Base-by-base conservation (phyloP, 2,888 invertebrate genomes). In the Oscheius sp. region DNA sequence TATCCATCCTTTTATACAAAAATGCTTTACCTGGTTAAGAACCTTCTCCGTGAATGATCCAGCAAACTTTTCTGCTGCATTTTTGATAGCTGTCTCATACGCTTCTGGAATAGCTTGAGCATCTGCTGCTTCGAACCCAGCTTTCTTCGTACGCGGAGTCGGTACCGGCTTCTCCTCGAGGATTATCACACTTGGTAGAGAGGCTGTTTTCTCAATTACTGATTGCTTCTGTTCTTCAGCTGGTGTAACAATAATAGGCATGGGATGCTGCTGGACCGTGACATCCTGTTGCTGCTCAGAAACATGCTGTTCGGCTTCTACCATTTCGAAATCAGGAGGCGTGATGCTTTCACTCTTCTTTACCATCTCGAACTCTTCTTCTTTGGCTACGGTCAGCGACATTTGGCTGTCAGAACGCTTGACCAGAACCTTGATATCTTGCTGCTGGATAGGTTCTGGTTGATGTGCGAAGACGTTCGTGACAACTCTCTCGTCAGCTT, bases 21-120 rank as follows among this genome's bases (percentile, higher is more conserved):
- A 47, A 29, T 53, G 51, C 2, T 51, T 32, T 35, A 68, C 74
- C 48, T 74, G 74, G 33, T 35, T 62, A 21, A 74, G 63, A 21
- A 74, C 70, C 13, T 51, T 60, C 60, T 74, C 74, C 1, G 70
- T 70, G 48, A 74, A 74, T 13, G 74, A 74, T 53, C 60, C 70
- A 33, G 74, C 74, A 42, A 74, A 74, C 50, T 62, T 70, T 47
- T 70, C 70, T 7, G 74, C 74, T 47, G 58, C 63, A n/a, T 58
- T 42, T 55, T 42, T 51, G 2, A 70, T 53, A 11, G 33, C 55
- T 53, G 35, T 48, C 9, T 72, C 72, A 33, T 60, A 33, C 32
- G 37, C 60, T 35, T 35, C 32, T 55, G 2, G 9, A 13, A 32
- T 21, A 35, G 35, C n/a, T 48, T 65, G 65, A n/a, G 29, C 42